A percentile compares a stretch with the other conserved stretches of the same genome.
These are phyloP conservation scores for Andricus quercusramuli DNA, from an alignment of 2,888 invertebrate genomes.

Conservation along the genomic window DNA sequence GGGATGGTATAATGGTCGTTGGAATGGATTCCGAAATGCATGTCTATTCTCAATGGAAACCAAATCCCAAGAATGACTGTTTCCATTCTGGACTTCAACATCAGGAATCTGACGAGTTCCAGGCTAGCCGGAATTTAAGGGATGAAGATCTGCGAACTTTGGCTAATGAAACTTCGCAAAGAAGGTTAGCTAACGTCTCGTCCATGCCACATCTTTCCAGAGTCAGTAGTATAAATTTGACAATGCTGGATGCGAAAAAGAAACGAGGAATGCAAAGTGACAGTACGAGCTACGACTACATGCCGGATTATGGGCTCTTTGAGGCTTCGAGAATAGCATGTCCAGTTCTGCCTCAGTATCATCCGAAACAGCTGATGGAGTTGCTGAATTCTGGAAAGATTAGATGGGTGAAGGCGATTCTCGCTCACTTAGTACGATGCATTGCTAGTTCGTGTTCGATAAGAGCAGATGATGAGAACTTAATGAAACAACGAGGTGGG, in stretches of 20 bases:
- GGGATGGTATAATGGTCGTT: constrained; percentile 98
- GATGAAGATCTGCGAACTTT: constrained; percentile 86
- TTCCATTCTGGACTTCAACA: constrained; percentile 73
- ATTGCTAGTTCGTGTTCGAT: constrained; percentile 80
- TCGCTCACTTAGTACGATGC: constrained; percentile 95
- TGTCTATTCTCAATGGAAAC: constrained; percentile 99
- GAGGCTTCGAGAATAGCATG: constrained; percentile 98
- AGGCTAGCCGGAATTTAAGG: constrained; percentile 86
- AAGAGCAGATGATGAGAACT: constrained; percentile 79
- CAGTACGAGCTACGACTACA: constrained; percentile 84
- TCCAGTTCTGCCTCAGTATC: constrained; percentile 98
- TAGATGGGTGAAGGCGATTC: constrained; percentile 98
- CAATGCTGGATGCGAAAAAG: constrained; percentile 87
- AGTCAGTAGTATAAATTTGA: constrained; percentile 91
- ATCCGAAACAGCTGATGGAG: constrained; percentile 99
- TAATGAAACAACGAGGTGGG: constrained; percentile 82
- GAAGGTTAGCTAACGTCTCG: constrained; percentile 85
- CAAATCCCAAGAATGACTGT: constrained; percentile 80
- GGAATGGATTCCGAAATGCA: constrained; percentile 99
- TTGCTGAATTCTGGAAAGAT: constrained; percentile 98
- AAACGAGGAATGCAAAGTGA: constrained; percentile 80
- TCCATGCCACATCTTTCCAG: constrained; percentile 91
- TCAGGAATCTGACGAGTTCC: constrained; percentile 85
- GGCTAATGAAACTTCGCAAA: constrained; percentile 84
- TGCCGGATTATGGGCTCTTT: constrained; percentile 96